A percentile compares a stretch with the other conserved stretches of the same genome.
Evolutionary conservation across 2,797 vertebrate genomes (phyloP).

Genomic region (Acipenser oxyrinchus): DNA sequence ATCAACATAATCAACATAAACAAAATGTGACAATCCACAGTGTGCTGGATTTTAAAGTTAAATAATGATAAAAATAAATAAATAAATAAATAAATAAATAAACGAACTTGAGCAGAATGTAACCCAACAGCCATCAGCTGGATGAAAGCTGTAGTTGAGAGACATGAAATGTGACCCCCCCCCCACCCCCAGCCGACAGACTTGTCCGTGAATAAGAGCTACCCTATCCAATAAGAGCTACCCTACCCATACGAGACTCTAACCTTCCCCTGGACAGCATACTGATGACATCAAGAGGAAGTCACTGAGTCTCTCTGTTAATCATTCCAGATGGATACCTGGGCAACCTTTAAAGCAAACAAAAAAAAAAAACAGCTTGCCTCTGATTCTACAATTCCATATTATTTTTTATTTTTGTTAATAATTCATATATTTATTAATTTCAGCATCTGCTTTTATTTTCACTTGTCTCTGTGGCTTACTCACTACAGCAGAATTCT

Average conservation of each 20-base stretch:
- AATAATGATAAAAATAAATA: background rate
- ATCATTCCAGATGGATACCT: conserved; percentile 15
- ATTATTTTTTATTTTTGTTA: background rate
- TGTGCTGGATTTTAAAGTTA: conserved; percentile 3
- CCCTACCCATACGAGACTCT: background rate
- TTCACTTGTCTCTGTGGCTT: background rate
- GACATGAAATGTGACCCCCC: conserved; percentile 22
- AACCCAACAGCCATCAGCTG: background rate
- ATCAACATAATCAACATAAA: background rate
- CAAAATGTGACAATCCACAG: background rate
- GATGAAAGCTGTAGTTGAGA: background rate
- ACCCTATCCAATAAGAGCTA: background rate
- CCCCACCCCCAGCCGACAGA: conserved; percentile 7
- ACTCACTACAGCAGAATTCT: no score
- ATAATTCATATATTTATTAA: background rate
- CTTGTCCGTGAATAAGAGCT: background rate
- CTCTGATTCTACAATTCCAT: background rate
- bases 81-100: background rate
- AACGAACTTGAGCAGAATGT: background rate
- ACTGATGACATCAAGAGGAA: conserved; percentile 10
- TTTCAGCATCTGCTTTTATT: background rate
- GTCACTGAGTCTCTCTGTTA: conserved; percentile 8
- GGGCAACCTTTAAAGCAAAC: background rate
- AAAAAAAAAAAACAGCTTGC: background rate
- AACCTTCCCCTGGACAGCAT: conserved; percentile 6